phyloP scores from a whole-genome alignment of 2,797 vertebrate genomes.

The Anolis apletophallus region DNA sequence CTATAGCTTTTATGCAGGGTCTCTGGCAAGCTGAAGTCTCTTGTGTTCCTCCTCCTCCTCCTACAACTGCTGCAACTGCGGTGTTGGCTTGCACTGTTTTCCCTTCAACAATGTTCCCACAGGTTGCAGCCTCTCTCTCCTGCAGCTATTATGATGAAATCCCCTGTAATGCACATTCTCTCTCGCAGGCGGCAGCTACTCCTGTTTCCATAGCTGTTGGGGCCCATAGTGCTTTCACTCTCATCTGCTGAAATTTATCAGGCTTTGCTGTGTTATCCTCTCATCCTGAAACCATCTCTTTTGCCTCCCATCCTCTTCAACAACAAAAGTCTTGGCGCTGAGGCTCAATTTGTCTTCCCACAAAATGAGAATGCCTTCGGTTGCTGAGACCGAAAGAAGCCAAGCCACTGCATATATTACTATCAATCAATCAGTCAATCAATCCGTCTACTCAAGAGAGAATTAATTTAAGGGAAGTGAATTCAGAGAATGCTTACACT shows the following conservation, averaged over 20 bases:
- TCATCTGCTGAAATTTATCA: neutral
- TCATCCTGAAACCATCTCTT: neutral
- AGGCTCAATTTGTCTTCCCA: neutral
- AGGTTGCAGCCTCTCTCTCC: constrained; percentile 30
- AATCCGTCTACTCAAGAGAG: constrained; percentile 5
- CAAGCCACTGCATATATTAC: neutral
- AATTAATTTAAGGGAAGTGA: constrained; percentile 7
- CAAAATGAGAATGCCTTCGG: neutral
- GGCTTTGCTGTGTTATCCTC: neutral
- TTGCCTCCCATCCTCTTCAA: neutral
- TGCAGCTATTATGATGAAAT: constrained; percentile 22
- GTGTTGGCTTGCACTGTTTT: constrained; percentile 30
- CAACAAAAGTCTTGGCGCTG: neutral
- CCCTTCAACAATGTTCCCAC: constrained; percentile 31
- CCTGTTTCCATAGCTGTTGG: neutral
- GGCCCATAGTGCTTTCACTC: neutral
- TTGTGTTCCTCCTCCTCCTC: constrained; percentile 9
- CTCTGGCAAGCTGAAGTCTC: constrained; percentile 24
- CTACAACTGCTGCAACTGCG: neutral
- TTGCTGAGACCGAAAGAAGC: neutral
- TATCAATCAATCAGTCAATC: neutral
- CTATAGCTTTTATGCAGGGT: constrained; percentile 27
- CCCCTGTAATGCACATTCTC: constrained; percentile 17
- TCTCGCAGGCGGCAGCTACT: neutral
- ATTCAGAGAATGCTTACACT: neutral